Evolutionary conservation across 1,140 invertebrate genomes (phyloP), one percentile per base, ranked within the genome.

Genomic region (Pantala flavescens): DNA sequence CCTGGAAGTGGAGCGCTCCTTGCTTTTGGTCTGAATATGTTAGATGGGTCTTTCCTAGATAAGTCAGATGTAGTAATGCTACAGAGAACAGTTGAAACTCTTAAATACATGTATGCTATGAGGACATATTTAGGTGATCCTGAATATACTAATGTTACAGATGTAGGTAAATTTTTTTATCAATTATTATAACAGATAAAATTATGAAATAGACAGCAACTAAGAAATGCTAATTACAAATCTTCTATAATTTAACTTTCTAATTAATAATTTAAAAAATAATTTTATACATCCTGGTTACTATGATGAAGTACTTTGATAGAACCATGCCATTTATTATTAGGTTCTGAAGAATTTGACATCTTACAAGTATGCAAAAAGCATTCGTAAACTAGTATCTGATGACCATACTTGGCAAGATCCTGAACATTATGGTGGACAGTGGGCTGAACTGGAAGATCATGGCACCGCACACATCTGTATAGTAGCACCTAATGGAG

Each of bases 61-160:
- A 77, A 81, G 24, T 76, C 80, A 1, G 82, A 82, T 70, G 77
- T 88, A 10, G 81, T 87, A n/a, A 84, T 82, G n/a, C 84, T 86
- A 75, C 96, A 97, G 77, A 88, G 93, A 49, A 87, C 98, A 36
- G 84, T 93, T 0, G 96, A 99, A 84, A 88, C 93, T 0, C 96
- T 97, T 80, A 99, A 99, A 83, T 97, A 93, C 86, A 95, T 90
- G 16, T 99, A 96, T 82, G 96, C 93, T 0, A 88, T 87, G 78
- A 85, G 97, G 75, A 94, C 93, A 5, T 86, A 90, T 75, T 83
- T 99, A 43, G 97, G 92, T 0, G 97, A 99, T 86, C 87, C 89
- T 19, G 81, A 84, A 71, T 92, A 84, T 79, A 80, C 83, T n/a
- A 76, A 80, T 78, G 82, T 87, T 70, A 80, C 74, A 0, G 76